Percentiles rank a stretch among this genome's conserved stretches.
These are phyloP conservation scores for Drosophila algonquin DNA, from an alignment of 2,888 invertebrate species.

Conservation along the genomic window DNA sequence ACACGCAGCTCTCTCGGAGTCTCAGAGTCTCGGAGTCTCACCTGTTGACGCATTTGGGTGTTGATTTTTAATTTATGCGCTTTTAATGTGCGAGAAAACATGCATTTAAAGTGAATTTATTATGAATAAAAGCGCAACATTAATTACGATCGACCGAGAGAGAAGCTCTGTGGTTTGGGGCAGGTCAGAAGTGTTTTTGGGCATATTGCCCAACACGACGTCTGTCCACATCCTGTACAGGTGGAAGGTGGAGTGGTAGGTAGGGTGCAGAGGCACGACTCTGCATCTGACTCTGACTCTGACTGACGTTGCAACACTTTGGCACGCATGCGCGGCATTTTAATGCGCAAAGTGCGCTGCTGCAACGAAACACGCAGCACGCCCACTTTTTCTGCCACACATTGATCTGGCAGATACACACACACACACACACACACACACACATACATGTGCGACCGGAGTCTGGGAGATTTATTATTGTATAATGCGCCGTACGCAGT, in stretches of 20 bases:
- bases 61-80: slow-evolving; percentile 80
- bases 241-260: slow-evolving; percentile 6
- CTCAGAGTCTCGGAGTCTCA: slow-evolving; percentile 32
- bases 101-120: slow-evolving; percentile 78
- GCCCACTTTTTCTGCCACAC: slow-evolving; percentile 69
- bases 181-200: slow-evolving; percentile 61
- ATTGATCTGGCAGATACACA: slow-evolving; percentile 1
- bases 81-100: slow-evolving; percentile 79
- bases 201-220: slow-evolving; percentile 68
- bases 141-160: slow-evolving; percentile 53
- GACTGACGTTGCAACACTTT: slow-evolving; percentile 64
- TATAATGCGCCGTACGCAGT: slow-evolving; percentile 72
- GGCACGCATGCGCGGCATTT: slow-evolving; percentile 80
- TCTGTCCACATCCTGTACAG: slow-evolving; percentile 44
- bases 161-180: slow-evolving; percentile 17
- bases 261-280: slow-evolving; percentile 8
- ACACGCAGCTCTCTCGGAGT: slow-evolving; percentile 43
- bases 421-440: background rate
- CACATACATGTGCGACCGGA: slow-evolving; percentile 1
- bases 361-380: slow-evolving; percentile 74
- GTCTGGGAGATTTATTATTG: slow-evolving; percentile 73
- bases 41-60: slow-evolving; percentile 75
- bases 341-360: slow-evolving; percentile 73
- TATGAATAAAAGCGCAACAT: slow-evolving; percentile 74
- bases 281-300: slow-evolving; percentile 7